phyloP scores from a whole-genome alignment of 2,888 invertebrate genomes.

The Marasmarcha lunaedactyla region DNA sequence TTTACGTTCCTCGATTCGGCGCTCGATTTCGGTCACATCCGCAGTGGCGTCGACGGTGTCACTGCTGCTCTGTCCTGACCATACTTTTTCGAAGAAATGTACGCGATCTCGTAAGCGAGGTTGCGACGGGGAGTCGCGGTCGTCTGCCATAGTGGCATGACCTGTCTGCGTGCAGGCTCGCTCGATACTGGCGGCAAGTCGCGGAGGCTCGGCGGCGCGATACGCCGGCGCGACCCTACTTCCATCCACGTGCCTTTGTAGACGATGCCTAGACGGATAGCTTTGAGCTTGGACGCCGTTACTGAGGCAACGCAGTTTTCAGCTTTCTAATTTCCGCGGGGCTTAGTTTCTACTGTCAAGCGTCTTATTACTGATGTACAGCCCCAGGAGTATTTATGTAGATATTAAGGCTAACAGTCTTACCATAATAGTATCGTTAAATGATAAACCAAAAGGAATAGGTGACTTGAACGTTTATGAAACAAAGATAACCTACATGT shows the following conservation, averaged over 20 bases:
- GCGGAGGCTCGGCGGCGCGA: constrained; percentile 14
- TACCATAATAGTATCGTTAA: too few species aligned
- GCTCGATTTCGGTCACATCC: constrained; percentile 72
- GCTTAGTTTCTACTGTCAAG: too few species aligned
- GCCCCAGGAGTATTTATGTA: too few species aligned
- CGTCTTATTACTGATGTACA: too few species aligned
- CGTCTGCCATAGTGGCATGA: constrained; percentile 66
- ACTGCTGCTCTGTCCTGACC: constrained; percentile 68
- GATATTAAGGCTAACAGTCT: too few species aligned
- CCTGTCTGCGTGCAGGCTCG: constrained; percentile 56
- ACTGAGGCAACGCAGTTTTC: constrained; percentile 7
- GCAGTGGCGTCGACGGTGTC: constrained; percentile 53
- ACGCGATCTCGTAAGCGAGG: constrained; percentile 78
- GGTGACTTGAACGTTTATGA: too few species aligned
- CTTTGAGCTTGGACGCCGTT: constrained; percentile 9
- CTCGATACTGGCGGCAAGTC: constrained; percentile 51
- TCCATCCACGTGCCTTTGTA: constrained; percentile 34
- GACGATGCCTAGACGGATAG: constrained; percentile 39
- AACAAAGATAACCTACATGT: too few species aligned
- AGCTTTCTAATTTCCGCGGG: neutral
- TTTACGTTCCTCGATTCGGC: constrained; percentile 69
- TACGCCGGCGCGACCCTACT: constrained; percentile 33
- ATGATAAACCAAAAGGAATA: too few species aligned
- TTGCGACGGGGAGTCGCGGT: constrained; percentile 63
- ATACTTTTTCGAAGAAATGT: constrained; percentile 84